phyloP scores from a whole-genome alignment of 2,797 vertebrate species.

The Manis pentadactyla region DNA sequence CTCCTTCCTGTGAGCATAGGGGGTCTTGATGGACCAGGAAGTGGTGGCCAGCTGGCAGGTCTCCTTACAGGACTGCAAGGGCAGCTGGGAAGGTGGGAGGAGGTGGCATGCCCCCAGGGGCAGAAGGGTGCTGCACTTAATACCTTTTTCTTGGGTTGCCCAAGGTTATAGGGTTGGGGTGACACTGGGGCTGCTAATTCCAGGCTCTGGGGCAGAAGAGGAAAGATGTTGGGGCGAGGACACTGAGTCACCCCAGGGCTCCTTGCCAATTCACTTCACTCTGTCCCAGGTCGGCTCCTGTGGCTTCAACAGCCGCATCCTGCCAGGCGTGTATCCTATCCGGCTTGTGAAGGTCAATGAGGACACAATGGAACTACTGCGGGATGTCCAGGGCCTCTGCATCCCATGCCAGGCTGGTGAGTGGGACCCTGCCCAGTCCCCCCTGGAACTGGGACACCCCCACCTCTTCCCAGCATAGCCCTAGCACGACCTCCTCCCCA shows the following conservation, averaged over 20 bases:
- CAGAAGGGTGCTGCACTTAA: not conserved
- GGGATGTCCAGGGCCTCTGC: slow-evolving; percentile 90
- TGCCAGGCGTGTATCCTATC: slow-evolving; percentile 92
- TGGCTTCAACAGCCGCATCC: slow-evolving; percentile 93
- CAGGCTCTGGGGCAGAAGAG: not conserved
- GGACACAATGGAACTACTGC: slow-evolving; percentile 90
- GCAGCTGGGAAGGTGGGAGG: not conserved
- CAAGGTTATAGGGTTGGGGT: not conserved
- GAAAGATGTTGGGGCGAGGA: not conserved
- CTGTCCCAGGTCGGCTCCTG: slow-evolving; percentile 91
- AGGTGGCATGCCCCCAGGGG: no score
- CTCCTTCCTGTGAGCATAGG: not conserved
- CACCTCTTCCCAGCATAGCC: not conserved
- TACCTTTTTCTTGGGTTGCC: not conserved
- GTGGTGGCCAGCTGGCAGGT: not conserved
- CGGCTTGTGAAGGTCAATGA: slow-evolving; percentile 91
- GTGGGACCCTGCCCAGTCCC: not conserved
- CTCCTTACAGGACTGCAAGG: not conserved
- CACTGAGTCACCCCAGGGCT: rapidly evolving
- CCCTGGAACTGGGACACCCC: not conserved
- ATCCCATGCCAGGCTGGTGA: slow-evolving; percentile 91
- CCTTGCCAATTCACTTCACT: rapidly evolving
- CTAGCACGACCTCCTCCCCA: slow-evolving; percentile 60
- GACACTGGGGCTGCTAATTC: no score
- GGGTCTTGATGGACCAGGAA: not conserved